Conservation (phyloP, 2,797 vertebrate genomes). For the Eulemur rubriventer region DNA sequence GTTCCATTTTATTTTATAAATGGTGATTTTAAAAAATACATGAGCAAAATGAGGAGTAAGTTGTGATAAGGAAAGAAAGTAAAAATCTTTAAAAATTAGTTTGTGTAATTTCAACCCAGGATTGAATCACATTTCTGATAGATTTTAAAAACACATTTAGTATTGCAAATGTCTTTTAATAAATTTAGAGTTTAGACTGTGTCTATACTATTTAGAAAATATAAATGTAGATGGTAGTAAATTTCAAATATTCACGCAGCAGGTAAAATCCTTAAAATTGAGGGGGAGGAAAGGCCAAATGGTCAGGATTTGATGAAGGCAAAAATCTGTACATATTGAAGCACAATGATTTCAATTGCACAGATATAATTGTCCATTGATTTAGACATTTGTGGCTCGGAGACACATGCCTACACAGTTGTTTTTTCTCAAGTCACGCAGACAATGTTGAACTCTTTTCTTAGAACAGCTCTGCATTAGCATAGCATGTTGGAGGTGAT, state of each 20-base stretch:
- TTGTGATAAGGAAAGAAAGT: background rate
- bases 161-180: background rate
- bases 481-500: background rate
- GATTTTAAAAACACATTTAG: background rate
- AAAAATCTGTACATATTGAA: conserved; percentile 24
- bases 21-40: background rate
- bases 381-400: conserved; percentile 32
- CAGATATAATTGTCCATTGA: background rate
- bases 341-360: background rate
- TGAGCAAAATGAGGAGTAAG: background rate
- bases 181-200: background rate
- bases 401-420: conserved; percentile 30
- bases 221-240: background rate
- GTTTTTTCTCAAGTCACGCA: background rate
- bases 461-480: background rate
- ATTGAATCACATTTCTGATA: background rate
- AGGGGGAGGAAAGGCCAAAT: background rate
- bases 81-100: background rate
- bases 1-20: background rate
- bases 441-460: conserved; percentile 3
- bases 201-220: background rate
- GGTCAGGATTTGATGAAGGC: background rate
- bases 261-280: background rate
- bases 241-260: background rate
- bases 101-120: background rate